Conservation (phyloP, 2,113 vertebrate genomes). For the Pluvialis apricaria region DNA sequence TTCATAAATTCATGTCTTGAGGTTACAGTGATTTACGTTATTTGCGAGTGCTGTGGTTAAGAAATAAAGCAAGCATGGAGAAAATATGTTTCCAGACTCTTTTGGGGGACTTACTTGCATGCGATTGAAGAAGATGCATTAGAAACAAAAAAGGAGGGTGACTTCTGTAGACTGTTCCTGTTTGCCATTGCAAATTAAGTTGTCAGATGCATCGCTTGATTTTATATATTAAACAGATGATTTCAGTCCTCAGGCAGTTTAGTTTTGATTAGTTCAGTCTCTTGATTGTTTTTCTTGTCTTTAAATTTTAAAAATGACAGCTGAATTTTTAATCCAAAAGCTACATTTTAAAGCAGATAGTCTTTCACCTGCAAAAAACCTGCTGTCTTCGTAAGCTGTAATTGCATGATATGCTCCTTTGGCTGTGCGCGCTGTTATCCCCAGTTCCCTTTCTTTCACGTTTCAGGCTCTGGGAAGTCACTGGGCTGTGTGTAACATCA, state of each 20-base stretch:
- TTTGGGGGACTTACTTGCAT: neutral
- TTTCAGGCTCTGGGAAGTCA: neutral
- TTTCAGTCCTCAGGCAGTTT: neutral
- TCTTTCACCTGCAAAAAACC: neutral
- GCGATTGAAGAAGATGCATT: neutral
- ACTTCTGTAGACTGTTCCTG: neutral
- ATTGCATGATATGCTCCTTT: neutral
- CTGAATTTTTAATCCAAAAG: neutral
- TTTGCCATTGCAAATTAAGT: neutral
- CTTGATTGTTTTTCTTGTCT: neutral
- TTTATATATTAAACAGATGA: neutral
- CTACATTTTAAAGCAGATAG: neutral
- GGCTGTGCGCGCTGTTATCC: neutral
- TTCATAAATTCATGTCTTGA: neutral
- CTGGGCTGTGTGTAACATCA: neutral
- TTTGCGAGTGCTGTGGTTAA: neutral
- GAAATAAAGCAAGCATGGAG: neutral
- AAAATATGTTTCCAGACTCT: neutral
- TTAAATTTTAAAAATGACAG: neutral
- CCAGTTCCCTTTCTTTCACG: neutral
- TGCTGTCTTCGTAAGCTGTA: fast-evolving
- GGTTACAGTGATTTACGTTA: neutral
- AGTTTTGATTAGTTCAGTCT: neutral
- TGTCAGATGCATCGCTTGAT: neutral
- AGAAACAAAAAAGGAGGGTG: neutral